Base-by-base conservation (phyloP, 2,888 invertebrate genomes). In the Mantis religiosa region DNA sequence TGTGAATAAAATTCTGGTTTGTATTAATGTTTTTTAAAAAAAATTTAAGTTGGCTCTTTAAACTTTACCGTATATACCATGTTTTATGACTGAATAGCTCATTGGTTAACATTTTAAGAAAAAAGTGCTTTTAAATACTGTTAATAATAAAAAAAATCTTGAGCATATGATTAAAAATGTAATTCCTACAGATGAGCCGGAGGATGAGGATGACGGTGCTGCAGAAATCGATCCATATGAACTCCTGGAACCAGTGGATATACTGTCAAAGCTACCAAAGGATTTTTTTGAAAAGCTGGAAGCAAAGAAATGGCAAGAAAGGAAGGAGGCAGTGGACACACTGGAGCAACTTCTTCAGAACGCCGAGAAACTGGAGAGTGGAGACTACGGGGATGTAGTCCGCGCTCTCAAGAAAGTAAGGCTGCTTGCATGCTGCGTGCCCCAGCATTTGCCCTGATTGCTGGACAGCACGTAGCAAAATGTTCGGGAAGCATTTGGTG, bases 301-400 rank as follows among this genome's bases (percentile, higher is more conserved):
- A 92, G 97, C 97, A 0, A 99, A 98, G 93, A 99, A 98, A 92
- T 99, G 99, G 99, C 98, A 98, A 92, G 98, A 99, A 89, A 94
- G 99, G 47, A 99, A 98, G 92, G 99, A 99, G 92, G 97, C 97
- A 0, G 93, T 99, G 25, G 99, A 99, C 91, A 94, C 95, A 0
- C 93, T 99, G 20, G 97, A 98, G 91, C 95, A 95, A 90, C 93
- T 98, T 28, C 92, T 97, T 15, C 96, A 97, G 91, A 95, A 95
- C 92, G 98, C 97, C 0, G 54, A 71, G 41, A 98, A 97, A 92
- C 93, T 99, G 85, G 98, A 98, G 92, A 96, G 95, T 91, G 99
- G 98, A 0, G 99, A 99, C 92, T 99, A 98, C 93, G 97, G 97
- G 1, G 97, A 98, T 91, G 92, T 99, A 87, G 97, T 99, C 30